Evolutionary conservation across 23 tunicate genomes (phyloP).

Genomic region (Trididemnum clinides): DNA sequence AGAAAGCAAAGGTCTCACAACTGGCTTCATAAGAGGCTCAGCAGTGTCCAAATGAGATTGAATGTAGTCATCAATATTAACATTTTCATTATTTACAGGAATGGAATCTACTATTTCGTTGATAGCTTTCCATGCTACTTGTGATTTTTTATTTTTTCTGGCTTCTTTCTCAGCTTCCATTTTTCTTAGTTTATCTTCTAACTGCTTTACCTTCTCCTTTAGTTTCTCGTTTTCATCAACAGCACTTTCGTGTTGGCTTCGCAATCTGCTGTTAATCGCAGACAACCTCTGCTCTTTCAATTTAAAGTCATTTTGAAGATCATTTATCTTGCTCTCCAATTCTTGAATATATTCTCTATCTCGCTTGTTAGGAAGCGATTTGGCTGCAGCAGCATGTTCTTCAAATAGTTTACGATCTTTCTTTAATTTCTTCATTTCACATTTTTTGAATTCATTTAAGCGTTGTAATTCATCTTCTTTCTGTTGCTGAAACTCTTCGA

Average conservation of each 20-base stretch:
- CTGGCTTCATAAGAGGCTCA: not conserved
- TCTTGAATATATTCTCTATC: slow-evolving; percentile 70
- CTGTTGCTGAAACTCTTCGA: slow-evolving; percentile 65
- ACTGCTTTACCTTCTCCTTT: slow-evolving; percentile 50
- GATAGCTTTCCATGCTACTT: slow-evolving; percentile 82
- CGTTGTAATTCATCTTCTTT: slow-evolving; percentile 67
- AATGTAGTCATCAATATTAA: slow-evolving; percentile 26
- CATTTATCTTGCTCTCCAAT: slow-evolving; percentile 49
- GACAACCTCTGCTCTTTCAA: slow-evolving; percentile 74
- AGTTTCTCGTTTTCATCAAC: slow-evolving; percentile 62
- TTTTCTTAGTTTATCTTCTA: slow-evolving; percentile 32
- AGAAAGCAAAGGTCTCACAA: not conserved
- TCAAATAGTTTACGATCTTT: slow-evolving; percentile 89
- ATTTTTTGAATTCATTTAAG: slow-evolving; percentile 66
- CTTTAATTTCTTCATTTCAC: slow-evolving; percentile 77
- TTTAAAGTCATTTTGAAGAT: slow-evolving; percentile 57
- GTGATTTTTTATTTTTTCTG: slow-evolving; percentile 47
- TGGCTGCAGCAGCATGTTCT: slow-evolving; percentile 66
- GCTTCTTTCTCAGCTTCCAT: slow-evolving; percentile 46
- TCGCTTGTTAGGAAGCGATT: slow-evolving; percentile 61
- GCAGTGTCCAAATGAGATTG: not conserved
- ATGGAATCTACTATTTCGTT: slow-evolving; percentile 87
- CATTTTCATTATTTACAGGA: slow-evolving; percentile 21
- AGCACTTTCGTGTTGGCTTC: slow-evolving; percentile 54
- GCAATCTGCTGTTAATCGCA: slow-evolving; percentile 71